Evolutionary conservation across 2,797 vertebrate species (phyloP), one percentile per base, ranked within the genome.

Genomic region (Argentina silus): DNA sequence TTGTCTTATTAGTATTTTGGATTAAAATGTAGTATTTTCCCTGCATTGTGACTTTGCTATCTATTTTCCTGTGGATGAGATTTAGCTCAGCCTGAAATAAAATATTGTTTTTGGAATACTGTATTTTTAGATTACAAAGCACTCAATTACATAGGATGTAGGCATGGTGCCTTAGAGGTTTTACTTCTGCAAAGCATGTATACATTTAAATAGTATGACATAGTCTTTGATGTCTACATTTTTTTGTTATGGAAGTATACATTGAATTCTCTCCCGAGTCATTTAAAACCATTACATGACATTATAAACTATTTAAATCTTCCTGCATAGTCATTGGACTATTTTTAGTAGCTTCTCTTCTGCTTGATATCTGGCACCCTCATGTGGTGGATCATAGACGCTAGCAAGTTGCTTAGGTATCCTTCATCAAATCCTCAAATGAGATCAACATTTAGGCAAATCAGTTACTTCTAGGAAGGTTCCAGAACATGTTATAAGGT

Each of bases 361-460:
- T 42, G 0, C 12, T 69, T 74, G 59, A 55, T 62, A 75, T 76
- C 59, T 67, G 15, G 57, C 66, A 8, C 85, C 87, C 77, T 74
- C 81, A 76, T 69, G 76, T 90, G 86, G 78, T 10, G 11, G 1
- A 2, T 44, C 10, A 53, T 15, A 21, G 10, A 55, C 8, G 19
- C 44, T 61, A 14, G 4, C n/a, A 21, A 59, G 17, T 14, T 50
- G 64, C 27, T 63, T 23, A 21, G 48, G 44, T 48, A 48, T 15
- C 45, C 21, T 6, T 23, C 7, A 48, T 73, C 8, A 78, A 73
- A 76, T 76, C 63, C 64, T 72, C 67, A 48, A 62, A 44, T 56
- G 23, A 69, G 70, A 50, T 63, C 12, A 56, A 47, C 12, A 4
- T 43, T 6, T 63, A 17, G 12, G 66, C 12, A 15, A 56, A 65